Conservation (phyloP, 2,113 vertebrate genomes). For the Sapajus apella region DNA sequence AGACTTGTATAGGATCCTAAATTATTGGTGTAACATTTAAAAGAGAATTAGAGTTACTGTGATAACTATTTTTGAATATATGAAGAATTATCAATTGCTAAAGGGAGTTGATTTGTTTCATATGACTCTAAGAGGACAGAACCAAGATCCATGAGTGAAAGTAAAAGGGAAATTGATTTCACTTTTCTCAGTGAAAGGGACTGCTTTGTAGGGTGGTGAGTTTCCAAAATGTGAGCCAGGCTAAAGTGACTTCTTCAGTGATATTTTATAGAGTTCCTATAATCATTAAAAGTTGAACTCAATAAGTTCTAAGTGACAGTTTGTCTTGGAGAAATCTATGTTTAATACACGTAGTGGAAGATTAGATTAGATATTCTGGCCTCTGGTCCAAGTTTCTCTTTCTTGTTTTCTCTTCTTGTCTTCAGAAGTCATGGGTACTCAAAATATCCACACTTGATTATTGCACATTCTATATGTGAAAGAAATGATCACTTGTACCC, state of each 20-base stretch:
- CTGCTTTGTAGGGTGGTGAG: background rate
- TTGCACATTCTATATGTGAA: background rate
- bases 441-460: background rate
- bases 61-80: background rate
- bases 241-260: background rate
- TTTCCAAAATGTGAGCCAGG: background rate
- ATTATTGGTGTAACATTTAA: background rate
- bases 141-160: background rate
- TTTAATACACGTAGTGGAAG: background rate
- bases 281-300: background rate
- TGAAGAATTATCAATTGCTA: background rate
- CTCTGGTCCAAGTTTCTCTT: background rate
- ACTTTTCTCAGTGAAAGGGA: background rate
- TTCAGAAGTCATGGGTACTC: background rate
- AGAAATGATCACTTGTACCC: background rate
- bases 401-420: background rate
- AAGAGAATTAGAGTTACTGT: background rate
- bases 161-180: background rate
- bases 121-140: background rate
- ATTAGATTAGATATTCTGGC: background rate
- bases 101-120: background rate
- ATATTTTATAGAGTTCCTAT: background rate
- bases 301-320: background rate
- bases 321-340: background rate
- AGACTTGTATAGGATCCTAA: background rate